These are phyloP conservation scores for Poecilus cupreus DNA, from an alignment of 2,888 invertebrate genomes.

Conservation along the genomic window DNA sequence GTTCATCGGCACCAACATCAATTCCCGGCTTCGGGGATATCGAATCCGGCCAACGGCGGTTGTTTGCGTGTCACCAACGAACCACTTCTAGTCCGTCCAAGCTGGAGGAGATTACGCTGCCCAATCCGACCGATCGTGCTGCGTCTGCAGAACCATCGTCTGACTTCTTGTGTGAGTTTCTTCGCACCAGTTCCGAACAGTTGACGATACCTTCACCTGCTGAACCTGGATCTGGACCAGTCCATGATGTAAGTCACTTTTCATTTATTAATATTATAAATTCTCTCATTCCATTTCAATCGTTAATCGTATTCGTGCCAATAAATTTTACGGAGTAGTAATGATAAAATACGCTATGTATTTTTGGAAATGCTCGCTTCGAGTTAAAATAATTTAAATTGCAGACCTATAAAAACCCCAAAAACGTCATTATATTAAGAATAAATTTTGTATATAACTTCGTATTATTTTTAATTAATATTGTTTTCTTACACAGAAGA, in stretches of 20 bases:
- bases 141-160: conserved; percentile 75
- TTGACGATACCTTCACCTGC: conserved; percentile 73
- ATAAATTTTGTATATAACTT: no score
- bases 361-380: no score
- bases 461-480: no score
- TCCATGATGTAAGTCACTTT: conserved; percentile 51
- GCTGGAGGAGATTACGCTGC: conserved; percentile 76
- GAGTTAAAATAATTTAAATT: no score
- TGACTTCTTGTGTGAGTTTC: conserved; percentile 84
- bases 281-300: not conserved
- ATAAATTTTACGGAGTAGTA: no score
- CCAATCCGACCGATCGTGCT: conserved; percentile 48
- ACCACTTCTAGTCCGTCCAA: conserved; percentile 88
- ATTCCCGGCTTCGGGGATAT: conserved; percentile 65
- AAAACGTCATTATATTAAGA: no score
- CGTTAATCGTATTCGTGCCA: no score
- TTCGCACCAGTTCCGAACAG: conserved; percentile 87
- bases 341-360: no score
- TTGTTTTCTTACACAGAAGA: no score
- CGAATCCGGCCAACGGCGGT: conserved; percentile 72
- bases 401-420: no score
- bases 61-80: conserved; percentile 77
- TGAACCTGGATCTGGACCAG: conserved; percentile 10
- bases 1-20: conserved; percentile 71
- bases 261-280: conserved; percentile 6